Percentiles rank a stretch among this genome's conserved stretches.
Evolutionary conservation across 2,888 invertebrate genomes (phyloP).

Genomic region (Peribatodes rhomboidaria): DNA sequence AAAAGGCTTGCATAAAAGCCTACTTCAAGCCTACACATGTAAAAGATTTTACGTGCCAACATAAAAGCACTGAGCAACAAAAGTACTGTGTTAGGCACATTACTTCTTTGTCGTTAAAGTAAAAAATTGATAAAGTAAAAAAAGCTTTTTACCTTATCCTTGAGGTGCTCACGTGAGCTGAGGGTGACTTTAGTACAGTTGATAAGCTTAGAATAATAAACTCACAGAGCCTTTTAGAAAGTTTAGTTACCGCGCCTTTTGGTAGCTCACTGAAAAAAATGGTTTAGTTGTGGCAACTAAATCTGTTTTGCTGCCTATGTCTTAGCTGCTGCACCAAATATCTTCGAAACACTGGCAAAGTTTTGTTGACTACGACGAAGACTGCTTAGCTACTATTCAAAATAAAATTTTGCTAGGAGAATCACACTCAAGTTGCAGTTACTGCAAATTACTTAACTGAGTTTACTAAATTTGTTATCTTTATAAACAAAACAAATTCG

Average conservation of each 20-base stretch:
- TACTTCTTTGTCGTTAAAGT: constrained; percentile 55
- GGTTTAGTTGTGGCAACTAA: too few relatives aligned
- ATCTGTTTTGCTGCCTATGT: too few relatives aligned
- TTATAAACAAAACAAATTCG: too few relatives aligned
- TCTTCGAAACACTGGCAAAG: too few relatives aligned
- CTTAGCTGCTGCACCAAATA: too few relatives aligned
- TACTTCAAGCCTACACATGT: constrained; percentile 33
- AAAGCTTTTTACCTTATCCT: constrained; percentile 63
- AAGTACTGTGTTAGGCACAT: constrained; percentile 48
- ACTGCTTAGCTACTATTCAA: too few relatives aligned
- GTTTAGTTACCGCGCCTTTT: constrained; percentile 38
- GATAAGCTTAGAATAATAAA: constrained; percentile 49
- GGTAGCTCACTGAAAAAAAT: too few relatives aligned
- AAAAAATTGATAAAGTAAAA: constrained; percentile 56
- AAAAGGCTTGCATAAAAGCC: constrained; percentile 20
- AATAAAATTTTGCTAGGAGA: too few relatives aligned
- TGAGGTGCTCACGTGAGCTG: constrained; percentile 56
- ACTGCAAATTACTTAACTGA: too few relatives aligned
- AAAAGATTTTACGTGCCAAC: constrained; percentile 44
- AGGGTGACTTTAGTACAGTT: constrained; percentile 49
- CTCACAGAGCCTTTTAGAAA: constrained; percentile 44
- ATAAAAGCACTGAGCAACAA: constrained; percentile 47
- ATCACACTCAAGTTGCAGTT: too few relatives aligned
- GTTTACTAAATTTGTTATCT: too few relatives aligned
- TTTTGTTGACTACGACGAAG: too few relatives aligned